Evolutionary conservation across 92 coral and sea anemone genomes (phyloP), one percentile per base, ranked within the genome.

Genomic region (Phymanthus crucifer): DNA sequence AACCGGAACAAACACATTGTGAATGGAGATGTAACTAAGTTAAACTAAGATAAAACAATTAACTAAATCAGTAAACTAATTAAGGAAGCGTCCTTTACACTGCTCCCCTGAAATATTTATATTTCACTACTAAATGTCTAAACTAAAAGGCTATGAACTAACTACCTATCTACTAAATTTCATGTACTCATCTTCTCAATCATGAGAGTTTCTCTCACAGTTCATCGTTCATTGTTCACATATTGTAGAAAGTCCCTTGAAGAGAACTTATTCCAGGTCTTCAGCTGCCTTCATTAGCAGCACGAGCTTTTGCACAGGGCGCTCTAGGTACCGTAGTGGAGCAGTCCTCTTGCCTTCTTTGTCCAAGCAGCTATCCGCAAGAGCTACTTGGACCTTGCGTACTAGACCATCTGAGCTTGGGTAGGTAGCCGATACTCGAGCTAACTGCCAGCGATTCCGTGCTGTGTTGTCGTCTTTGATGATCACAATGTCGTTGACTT

Each of bases 281-380:
- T 54, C 29, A 1, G 19, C 26, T 1, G 26, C 64, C 6, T 10
- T 26, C 26, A 54, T 19, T 5, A 86, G 74, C n/a, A 86, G 81
- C 31, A 85, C 81, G 36, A 80, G 61, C 38, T 85, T 85, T 81
- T 86, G 89, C 14, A 86, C 85, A 16, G 89, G 86, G 45, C 86
- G 47, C 54, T 86, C 69, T 33, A 86, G 83, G 75, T 76, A 86
- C 43, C 71, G 66, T 23, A 47, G 23, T 1, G 76, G 75, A 9
- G 73, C 66, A 11, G 24, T 27, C 57, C 83, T 80, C 81, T 65
- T 75, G 36, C 86, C 88, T 23, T 75, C 40, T 32, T 72, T 79
- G 74, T 88, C 88, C 56, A 83, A 66, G 72, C 70, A 50, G 52
- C 73, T 45, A 35, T 80, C 79, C 40, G 88, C 86, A 37, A 88